Conservation (phyloP, 2,797 vertebrate genomes). For the Scleropages formosus region DNA sequence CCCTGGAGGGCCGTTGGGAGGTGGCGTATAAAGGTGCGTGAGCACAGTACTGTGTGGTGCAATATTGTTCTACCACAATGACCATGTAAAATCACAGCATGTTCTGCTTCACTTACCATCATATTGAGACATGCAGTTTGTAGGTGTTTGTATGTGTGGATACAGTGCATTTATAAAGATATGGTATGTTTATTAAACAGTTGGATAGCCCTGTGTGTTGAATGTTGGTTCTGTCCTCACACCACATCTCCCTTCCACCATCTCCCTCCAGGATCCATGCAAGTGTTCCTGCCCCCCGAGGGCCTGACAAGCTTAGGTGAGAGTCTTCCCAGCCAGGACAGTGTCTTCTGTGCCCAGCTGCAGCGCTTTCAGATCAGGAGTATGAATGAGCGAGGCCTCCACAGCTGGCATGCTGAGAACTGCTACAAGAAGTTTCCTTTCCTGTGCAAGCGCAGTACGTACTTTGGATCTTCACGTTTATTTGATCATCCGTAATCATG, state of each 20-base stretch:
- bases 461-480: neutral
- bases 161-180: too few species aligned
- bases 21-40: slow-evolving; percentile 90
- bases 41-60: neutral
- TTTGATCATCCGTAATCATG: neutral
- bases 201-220: neutral
- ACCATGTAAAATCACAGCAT: neutral
- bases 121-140: too few species aligned
- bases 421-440: slow-evolving; percentile 94
- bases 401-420: slow-evolving; percentile 96
- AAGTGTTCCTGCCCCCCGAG: slow-evolving; percentile 91
- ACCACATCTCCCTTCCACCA: neutral
- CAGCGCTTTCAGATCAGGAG: slow-evolving; percentile 87
- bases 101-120: neutral
- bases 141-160: too few species aligned
- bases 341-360: slow-evolving; percentile 89
- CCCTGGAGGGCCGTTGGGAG: slow-evolving; percentile 92
- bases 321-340: slow-evolving; percentile 79
- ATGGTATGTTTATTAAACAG: too few species aligned
- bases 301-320: slow-evolving; percentile 71
- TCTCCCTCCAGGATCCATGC: slow-evolving; percentile 74
- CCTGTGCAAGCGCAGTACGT: slow-evolving; percentile 94
- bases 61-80: neutral
- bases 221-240: neutral
- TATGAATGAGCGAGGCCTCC: slow-evolving; percentile 84